A percentile compares a stretch with the other conserved stretches of the same genome.
Evolutionary conservation across 2,888 invertebrate genomes (phyloP).

Genomic region (Agrochola lychnidis): DNA sequence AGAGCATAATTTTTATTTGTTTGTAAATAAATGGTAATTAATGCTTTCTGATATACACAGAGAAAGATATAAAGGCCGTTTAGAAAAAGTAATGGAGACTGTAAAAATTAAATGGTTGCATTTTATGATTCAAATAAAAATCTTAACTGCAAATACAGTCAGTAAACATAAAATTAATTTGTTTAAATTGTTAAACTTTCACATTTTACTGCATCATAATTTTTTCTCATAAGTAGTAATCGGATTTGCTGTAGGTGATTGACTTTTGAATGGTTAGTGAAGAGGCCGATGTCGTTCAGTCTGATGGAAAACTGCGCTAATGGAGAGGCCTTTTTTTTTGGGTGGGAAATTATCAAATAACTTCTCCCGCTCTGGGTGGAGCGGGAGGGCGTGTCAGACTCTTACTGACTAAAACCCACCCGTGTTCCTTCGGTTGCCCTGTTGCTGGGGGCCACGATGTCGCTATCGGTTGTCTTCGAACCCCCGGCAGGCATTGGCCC

Average conservation of each 20-base stretch:
- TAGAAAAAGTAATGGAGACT: conserved; percentile 10
- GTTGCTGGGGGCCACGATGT: too few species aligned
- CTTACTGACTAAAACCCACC: too few species aligned
- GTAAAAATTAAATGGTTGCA: neutral
- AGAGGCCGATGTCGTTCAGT: neutral
- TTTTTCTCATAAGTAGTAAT: neutral
- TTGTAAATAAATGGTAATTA: neutral
- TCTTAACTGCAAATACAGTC: neutral
- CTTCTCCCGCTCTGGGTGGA: too few species aligned
- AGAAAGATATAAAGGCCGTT: neutral
- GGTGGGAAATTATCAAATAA: too few species aligned
- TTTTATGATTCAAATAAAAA: conserved; percentile 10
- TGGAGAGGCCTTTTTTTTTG: too few species aligned
- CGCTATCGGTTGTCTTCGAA: too few species aligned
- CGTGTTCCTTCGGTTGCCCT: too few species aligned
- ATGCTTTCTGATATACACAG: too few species aligned
- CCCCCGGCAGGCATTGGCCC: too few species aligned
- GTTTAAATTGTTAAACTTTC: neutral
- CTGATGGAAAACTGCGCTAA: neutral
- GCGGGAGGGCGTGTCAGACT: too few species aligned
- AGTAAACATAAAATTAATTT: neutral
- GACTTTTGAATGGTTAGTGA: neutral
- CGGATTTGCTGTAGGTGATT: neutral
- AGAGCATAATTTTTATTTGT: neutral
- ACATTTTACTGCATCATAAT: neutral